These are phyloP conservation scores for Apamea anceps DNA, from an alignment of 2,888 invertebrate genomes.

Conservation along the genomic window DNA sequence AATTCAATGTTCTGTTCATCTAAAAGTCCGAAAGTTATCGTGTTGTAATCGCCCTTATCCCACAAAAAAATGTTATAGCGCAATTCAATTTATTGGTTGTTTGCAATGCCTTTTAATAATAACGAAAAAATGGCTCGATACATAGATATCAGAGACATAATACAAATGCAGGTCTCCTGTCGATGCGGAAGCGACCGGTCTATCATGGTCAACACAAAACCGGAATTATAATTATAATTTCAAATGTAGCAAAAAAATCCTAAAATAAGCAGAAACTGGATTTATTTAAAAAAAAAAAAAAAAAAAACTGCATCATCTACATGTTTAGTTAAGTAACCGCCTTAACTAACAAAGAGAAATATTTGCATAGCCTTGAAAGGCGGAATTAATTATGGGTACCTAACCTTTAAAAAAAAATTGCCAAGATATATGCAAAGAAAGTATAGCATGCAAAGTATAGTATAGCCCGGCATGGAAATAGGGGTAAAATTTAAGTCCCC, in stretches of 20 bases:
- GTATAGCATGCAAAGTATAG: no score
- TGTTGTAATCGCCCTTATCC: neutral
- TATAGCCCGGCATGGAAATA: no score
- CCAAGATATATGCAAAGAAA: no score
- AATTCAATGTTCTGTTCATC: neutral
- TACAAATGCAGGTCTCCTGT: neutral
- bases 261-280: conserved; percentile 5
- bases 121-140: neutral
- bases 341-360: neutral
- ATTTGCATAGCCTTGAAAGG: neutral
- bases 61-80: conserved; percentile 2
- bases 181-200: conserved; percentile 12
- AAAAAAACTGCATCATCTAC: neutral
- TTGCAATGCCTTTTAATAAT: neutral
- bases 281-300: neutral
- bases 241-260: conserved; percentile 19
- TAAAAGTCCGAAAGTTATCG: neutral
- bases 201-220: conserved; percentile 25
- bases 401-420: neutral
- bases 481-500: no score
- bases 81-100: neutral
- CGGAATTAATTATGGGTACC: neutral
- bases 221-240: conserved; percentile 34
- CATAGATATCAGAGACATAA: neutral
- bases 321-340: neutral